Conservation (phyloP, 2,888 invertebrate species). For the Yponomeuta sedellus region DNA sequence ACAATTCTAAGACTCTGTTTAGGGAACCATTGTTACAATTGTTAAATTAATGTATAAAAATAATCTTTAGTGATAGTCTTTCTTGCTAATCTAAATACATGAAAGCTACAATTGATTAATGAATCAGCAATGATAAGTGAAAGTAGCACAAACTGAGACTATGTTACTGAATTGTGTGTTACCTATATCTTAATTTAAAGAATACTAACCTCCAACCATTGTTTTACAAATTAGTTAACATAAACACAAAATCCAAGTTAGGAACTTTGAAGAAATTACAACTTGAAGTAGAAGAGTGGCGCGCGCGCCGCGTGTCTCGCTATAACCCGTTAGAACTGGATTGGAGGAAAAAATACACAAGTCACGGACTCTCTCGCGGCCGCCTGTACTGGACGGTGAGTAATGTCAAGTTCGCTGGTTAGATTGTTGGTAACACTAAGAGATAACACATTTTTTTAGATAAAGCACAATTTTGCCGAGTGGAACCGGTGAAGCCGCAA, state of each 20-base stretch:
- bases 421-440: background rate
- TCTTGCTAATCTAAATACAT: background rate
- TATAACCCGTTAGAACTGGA: constrained; percentile 73
- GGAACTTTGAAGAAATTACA: constrained; percentile 39
- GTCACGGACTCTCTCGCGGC: constrained; percentile 37
- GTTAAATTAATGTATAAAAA: background rate
- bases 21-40: background rate
- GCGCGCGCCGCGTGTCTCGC: constrained; percentile 69
- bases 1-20: background rate
- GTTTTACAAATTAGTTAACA: constrained; percentile 4
- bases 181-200: background rate
- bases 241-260: constrained; percentile 25
- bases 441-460: background rate
- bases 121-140: constrained; percentile 2
- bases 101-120: background rate
- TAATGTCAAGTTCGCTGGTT: background rate
- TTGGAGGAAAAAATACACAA: constrained; percentile 54
- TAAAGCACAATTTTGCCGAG: constrained; percentile 3
- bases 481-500: constrained; percentile 10
- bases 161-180: background rate
- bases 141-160: constrained; percentile 13
- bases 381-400: constrained; percentile 2
- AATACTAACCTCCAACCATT: constrained; percentile 42
- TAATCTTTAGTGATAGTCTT: background rate
- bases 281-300: constrained; percentile 25